Evolutionary conservation across 2,113 vertebrate genomes (phyloP).

Genomic region (Pantherophis guttatus): DNA sequence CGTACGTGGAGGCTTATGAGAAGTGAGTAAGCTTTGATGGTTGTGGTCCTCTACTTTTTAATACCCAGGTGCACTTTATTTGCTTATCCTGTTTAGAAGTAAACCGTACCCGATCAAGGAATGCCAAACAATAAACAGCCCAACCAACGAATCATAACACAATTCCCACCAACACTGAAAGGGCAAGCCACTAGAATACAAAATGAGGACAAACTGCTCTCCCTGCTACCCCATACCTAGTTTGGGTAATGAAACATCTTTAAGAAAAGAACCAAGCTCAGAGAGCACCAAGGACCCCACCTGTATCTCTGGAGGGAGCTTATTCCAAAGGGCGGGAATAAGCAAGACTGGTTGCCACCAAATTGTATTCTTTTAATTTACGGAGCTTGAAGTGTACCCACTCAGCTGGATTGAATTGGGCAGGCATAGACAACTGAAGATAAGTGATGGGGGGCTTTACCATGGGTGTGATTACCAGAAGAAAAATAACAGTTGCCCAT

Average conservation of each 20-base stretch:
- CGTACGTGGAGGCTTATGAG: conserved; percentile 73
- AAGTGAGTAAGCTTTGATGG: conserved; percentile 68
- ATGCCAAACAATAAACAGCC: background rate
- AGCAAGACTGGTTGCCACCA: background rate
- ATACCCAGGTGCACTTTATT: background rate
- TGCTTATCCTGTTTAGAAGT: background rate
- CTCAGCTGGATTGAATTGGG: background rate
- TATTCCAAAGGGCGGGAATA: background rate
- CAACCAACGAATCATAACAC: background rate
- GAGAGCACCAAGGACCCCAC: background rate
- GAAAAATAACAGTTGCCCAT: background rate
- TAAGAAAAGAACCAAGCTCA: background rate
- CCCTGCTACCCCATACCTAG: background rate
- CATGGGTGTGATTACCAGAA: background rate
- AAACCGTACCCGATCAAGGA: background rate
- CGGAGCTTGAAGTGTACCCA: background rate
- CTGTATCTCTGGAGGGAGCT: background rate
- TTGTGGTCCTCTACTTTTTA: background rate
- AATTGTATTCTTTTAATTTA: background rate
- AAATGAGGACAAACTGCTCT: background rate
- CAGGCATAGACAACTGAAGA: background rate
- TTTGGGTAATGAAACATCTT: background rate
- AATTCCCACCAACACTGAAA: background rate
- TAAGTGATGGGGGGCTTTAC: background rate
- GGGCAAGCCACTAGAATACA: background rate